Conservation (phyloP, 2,797 vertebrate species). For the Spea hammondii region DNA sequence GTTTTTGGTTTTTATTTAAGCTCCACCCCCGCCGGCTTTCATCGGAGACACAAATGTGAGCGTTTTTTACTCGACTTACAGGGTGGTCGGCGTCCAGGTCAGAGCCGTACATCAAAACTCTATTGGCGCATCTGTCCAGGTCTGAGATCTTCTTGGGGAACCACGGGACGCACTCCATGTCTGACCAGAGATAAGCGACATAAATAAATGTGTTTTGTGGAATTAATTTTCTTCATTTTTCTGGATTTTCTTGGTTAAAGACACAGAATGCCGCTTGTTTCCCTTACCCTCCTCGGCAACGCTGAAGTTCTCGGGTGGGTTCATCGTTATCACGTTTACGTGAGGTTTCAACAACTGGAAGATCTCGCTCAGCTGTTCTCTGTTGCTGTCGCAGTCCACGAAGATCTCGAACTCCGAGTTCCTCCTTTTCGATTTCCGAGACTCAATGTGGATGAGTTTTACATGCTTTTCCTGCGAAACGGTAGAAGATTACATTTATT, state of each 20-base stretch:
- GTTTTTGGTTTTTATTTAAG: background rate
- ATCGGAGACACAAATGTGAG: background rate
- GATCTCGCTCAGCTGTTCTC: conserved; percentile 89
- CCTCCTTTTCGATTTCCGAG: conserved; percentile 88
- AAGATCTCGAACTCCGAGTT: conserved; percentile 97
- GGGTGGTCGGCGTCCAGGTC: conserved; percentile 96
- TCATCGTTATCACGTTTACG: conserved; percentile 81
- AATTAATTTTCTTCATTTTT: too few species aligned
- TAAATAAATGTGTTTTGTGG: too few species aligned
- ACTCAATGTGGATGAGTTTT: conserved; percentile 94
- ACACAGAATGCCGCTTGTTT: too few species aligned
- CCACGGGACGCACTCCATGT: conserved; percentile 85
- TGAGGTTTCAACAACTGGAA: conserved; percentile 88
- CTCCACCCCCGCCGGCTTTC: background rate
- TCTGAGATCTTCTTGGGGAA: conserved; percentile 97
- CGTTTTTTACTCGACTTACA: conserved; percentile 64
- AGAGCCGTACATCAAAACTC: conserved; percentile 94
- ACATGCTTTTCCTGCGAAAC: conserved; percentile 87
- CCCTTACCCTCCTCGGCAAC: conserved; percentile 75
- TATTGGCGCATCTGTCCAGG: conserved; percentile 91
- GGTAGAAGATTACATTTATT: too few species aligned
- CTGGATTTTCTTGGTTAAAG: too few species aligned
- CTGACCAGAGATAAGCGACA: conserved; percentile 62
- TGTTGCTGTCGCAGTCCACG: conserved; percentile 92
- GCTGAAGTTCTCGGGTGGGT: conserved; percentile 75